Percentiles rank a stretch among this genome's conserved stretches.
These are phyloP conservation scores for Himalopsyche japonica DNA, from an alignment of 2,888 invertebrate genomes.

Conservation along the genomic window DNA sequence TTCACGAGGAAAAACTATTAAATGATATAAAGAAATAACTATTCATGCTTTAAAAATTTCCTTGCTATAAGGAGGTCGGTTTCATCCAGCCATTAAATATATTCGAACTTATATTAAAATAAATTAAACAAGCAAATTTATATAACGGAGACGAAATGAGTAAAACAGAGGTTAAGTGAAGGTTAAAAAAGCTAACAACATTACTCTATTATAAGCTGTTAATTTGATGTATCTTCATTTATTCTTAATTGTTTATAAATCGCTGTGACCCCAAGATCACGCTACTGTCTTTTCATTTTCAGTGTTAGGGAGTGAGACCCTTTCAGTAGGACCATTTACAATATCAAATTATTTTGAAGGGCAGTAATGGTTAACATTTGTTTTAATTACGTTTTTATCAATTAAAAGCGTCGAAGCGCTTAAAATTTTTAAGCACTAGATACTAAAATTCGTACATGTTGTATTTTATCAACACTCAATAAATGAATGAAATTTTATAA, in stretches of 20 bases:
- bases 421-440: no score
- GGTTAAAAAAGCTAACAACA: not conserved
- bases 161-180: not conserved
- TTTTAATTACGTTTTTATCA: no score
- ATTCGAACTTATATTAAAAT: not conserved
- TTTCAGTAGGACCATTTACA: not conserved
- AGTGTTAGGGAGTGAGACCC: not conserved
- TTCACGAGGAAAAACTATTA: no score
- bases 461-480: no score
- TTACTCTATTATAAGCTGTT: not conserved
- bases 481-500: no score
- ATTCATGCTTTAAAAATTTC: no score
- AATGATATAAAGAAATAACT: no score
- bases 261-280: not conserved
- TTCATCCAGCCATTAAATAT: no score
- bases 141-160: not conserved
- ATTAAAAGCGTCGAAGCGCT: no score
- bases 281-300: not conserved
- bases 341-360: not conserved
- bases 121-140: not conserved
- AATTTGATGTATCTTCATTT: not conserved
- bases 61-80: no score
- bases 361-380: not conserved
- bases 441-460: no score
- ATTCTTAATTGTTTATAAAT: not conserved